Percentiles rank a stretch among this genome's conserved stretches.
Evolutionary conservation across 2,797 vertebrate genomes (phyloP).

Genomic region (Spinibarbus caldwelli): DNA sequence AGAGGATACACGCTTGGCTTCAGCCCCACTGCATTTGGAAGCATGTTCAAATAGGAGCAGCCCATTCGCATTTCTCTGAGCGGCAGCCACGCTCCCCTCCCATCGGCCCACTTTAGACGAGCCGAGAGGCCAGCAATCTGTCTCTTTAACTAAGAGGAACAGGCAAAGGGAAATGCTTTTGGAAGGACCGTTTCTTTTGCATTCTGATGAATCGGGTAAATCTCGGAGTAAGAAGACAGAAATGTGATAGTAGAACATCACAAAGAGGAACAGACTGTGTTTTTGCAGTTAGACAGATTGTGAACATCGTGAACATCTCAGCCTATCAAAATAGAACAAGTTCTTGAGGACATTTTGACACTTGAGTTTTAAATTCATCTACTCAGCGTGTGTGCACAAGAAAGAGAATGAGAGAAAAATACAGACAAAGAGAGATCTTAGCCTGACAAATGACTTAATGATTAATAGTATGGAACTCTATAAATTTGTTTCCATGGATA

Average conservation of each 20-base stretch:
- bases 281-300: constrained; percentile 21
- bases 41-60: constrained; percentile 24
- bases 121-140: constrained; percentile 56
- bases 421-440: constrained; percentile 35
- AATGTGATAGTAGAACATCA: constrained; percentile 35
- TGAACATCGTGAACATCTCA: constrained; percentile 26
- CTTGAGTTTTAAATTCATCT: background rate
- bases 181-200: constrained; percentile 40
- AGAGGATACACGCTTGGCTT: constrained; percentile 29
- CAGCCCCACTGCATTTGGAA: constrained; percentile 43
- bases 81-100: constrained; percentile 35
- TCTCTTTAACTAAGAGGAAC: constrained; percentile 51
- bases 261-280: constrained; percentile 22
- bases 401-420: constrained; percentile 21
- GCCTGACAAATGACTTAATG: constrained; percentile 61
- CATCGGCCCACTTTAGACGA: constrained; percentile 49
- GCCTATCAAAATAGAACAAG: constrained; percentile 13
- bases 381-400: constrained; percentile 10
- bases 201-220: constrained; percentile 50
- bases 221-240: constrained; percentile 41
- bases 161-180: constrained; percentile 39
- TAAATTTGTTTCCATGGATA: constrained; percentile 64
- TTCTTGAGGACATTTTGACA: background rate
- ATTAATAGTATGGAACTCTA: constrained; percentile 62
- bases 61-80: constrained; percentile 28